These are phyloP conservation scores for Nomada hirtipes DNA, from an alignment of 2,888 invertebrate species.

Conservation along the genomic window DNA sequence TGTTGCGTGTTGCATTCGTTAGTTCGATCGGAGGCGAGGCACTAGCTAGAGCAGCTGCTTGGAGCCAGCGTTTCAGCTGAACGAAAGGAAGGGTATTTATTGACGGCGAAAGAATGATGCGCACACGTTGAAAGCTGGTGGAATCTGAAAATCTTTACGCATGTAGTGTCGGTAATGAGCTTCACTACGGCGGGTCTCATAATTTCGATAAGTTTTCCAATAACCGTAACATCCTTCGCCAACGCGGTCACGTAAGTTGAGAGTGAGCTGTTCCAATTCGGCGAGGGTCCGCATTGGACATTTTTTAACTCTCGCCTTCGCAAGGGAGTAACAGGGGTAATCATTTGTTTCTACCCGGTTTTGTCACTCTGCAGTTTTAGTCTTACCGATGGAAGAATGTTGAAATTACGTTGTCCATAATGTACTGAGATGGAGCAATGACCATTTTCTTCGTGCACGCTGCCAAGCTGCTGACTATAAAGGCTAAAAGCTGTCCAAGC, in stretches of 20 bases:
- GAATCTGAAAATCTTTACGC: slow-evolving; percentile 65
- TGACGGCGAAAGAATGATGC: too few relatives aligned
- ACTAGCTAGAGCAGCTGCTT: slow-evolving; percentile 67
- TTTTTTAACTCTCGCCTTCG: slow-evolving; percentile 70
- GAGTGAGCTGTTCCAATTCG: slow-evolving; percentile 59
- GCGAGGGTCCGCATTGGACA: slow-evolving; percentile 69
- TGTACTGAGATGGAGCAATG: slow-evolving; percentile 74
- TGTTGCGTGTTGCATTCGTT: slow-evolving; percentile 71
- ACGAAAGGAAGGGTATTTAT: slow-evolving; percentile 4
- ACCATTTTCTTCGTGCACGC: slow-evolving; percentile 74
- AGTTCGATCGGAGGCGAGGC: slow-evolving; percentile 67
- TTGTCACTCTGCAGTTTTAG: neutral
- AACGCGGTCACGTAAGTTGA: slow-evolving; percentile 62
- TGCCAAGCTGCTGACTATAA: slow-evolving; percentile 72
- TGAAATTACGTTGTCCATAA: slow-evolving; percentile 72
- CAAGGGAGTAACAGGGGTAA: neutral
- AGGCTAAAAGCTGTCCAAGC: slow-evolving; percentile 75
- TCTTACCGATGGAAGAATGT: slow-evolving; percentile 73
- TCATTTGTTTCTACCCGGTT: neutral
- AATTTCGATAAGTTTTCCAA: slow-evolving; percentile 73
- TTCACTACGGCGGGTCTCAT: slow-evolving; percentile 77
- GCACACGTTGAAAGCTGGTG: too few relatives aligned
- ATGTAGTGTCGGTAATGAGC: slow-evolving; percentile 78
- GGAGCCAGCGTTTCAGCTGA: slow-evolving; percentile 80
- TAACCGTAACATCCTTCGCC: slow-evolving; percentile 69